Base-by-base conservation (phyloP, 2,888 invertebrate genomes). In the Harpalus rubripes region DNA sequence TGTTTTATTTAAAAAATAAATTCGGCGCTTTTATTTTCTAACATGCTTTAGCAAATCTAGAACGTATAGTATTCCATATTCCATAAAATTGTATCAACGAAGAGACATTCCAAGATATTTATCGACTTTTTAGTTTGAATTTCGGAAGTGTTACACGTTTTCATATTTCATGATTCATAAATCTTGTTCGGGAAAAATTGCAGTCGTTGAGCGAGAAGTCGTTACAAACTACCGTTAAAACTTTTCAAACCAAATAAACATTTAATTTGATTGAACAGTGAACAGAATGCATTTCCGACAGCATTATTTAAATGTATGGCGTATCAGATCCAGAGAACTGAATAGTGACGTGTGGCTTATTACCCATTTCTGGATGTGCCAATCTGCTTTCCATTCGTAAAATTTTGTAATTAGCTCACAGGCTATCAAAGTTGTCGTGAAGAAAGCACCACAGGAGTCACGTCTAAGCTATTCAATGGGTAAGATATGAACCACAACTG, bases 261-360 rank as follows among this genome's bases (percentile, higher is more conserved):
- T 32, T 41, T 39, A 68, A 72, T 41, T 72, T 26, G 15, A 41
- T 72, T 72, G 15, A 72, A 72, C 41, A 39, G 72, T 72, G 15
- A 72, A 72, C 41, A 39, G 72, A 72, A 15, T 72, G 72, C 15
- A n/a, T 68, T 52, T 32, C 26, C 16, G 5, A 22, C 39, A 68
- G 7, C 1, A 8, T 12, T 7, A 52, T 52, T 52, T 52, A 12
- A 52, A 52, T 52, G 44, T n/a, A n/a, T 12, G 44, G 4, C 44
- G 4, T 52, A 52, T 52, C 4, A 52, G 10, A 52, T 52, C 44
- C 10, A 32, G 12, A 52, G 44, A 10, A 10, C 10, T 1, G 7
- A 52, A 52, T 12, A 52, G 22, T 22, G 22, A 22, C 3, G 22
- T 22, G 22, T 22, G 22, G 22, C 22, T 22, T 22, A 22, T 22